Base-by-base conservation (phyloP, 2,113 vertebrate genomes). In the Aphyosemion australe region DNA sequence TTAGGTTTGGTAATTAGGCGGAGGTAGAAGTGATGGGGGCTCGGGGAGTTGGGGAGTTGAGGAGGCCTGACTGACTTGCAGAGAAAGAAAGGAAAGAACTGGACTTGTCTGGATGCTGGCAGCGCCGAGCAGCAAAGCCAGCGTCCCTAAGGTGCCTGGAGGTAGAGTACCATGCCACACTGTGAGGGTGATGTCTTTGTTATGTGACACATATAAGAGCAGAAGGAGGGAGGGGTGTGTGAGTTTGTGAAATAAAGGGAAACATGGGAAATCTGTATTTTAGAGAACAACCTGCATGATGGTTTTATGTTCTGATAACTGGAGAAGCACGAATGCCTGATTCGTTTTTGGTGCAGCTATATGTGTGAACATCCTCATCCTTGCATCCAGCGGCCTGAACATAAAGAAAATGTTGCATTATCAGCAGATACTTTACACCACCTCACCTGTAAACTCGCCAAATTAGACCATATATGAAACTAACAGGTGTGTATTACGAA, bases 1-100 rank as follows among this genome's bases (percentile, higher is more conserved):
- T 91, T 91, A 87, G 94, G 93, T 91, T 93, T 88, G 91, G 87
- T 88, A 90, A 89, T 92, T 87, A 88, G 85, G 87, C 80, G 32
- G 79, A 76, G 87, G 84, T 79, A 83, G 83, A 81, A 88, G 68
- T 89, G 85, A 90, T 84, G 85, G 84, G 84, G 88, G 86, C 85
- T 87, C 39, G 11, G 88, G 87, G 88, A 85, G 82, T 83, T 86
- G 72, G 86, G 84, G 89, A 86, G 85, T 87, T 87, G 79, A 84
- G 74, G 79, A 80, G 85, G 83, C 82, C 81, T 87, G 86, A 89
- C 84, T 89, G 86, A 89, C 84, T 89, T 76, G 76, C 65, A 68
- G 54, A 56, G 74, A 80, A 76, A 78, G 83, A 69, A 37, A 37
- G 34, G 78, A 76, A 78, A 81, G 67, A 84, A 87, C 80, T 82